Evolutionary conservation across 2,113 vertebrate genomes (phyloP).

Genomic region (Tachysurus vachellii): DNA sequence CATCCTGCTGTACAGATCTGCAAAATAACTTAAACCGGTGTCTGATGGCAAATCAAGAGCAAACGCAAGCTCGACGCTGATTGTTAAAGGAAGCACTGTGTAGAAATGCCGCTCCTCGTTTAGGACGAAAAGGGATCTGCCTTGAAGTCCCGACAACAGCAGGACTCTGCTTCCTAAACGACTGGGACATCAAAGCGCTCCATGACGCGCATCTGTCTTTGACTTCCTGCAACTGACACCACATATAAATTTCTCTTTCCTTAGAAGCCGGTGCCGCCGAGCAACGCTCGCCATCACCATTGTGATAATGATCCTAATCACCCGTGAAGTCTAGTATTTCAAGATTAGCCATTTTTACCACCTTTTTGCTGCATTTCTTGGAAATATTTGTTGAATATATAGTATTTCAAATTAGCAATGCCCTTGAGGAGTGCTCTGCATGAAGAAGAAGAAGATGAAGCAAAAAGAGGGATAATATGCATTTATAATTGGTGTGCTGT

Average conservation of each 20-base stretch:
- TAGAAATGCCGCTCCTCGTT: constrained; percentile 72
- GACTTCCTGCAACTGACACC: constrained; percentile 55
- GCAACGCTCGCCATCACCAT: constrained; percentile 8
- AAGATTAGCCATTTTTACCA: constrained; percentile 22
- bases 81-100: constrained; percentile 68
- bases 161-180: constrained; percentile 68
- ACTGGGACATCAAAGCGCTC: constrained; percentile 69
- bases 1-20: constrained; percentile 31
- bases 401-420: constrained; percentile 35
- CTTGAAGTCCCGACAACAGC: constrained; percentile 70
- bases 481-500: constrained; percentile 39
- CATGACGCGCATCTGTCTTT: constrained; percentile 56
- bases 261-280: constrained; percentile 7
- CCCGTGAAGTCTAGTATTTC: constrained; percentile 14
- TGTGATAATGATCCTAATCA: constrained; percentile 37
- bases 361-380: constrained; percentile 1
- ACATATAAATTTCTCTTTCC: constrained; percentile 36
- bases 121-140: constrained; percentile 60
- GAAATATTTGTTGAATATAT: constrained; percentile 22
- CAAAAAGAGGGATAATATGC: constrained; percentile 19
- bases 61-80: constrained; percentile 59
- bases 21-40: constrained; percentile 52
- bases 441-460: not conserved
- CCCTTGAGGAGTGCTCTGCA: constrained; percentile 26
- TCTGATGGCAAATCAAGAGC: constrained; percentile 63